phyloP scores from a whole-genome alignment of 1,140 invertebrate species.

The Yoshiicerus persimilis region DNA sequence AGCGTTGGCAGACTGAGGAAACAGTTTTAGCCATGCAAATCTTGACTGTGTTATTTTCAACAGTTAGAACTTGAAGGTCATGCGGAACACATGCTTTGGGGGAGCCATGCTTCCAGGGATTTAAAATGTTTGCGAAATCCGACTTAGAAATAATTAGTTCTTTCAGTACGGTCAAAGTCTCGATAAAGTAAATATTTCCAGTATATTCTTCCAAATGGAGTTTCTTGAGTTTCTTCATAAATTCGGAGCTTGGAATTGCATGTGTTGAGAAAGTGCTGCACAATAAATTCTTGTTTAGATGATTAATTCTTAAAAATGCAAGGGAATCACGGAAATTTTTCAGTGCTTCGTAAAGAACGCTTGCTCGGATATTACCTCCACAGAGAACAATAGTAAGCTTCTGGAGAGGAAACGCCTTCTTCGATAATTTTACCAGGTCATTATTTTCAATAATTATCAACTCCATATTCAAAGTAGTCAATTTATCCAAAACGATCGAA shows the following conservation, averaged over 20 bases:
- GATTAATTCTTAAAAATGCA: background rate
- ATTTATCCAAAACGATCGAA: background rate
- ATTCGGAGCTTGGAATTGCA: background rate
- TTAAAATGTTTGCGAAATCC: background rate
- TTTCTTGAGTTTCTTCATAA: background rate
- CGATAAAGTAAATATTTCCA: background rate
- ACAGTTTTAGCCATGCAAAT: background rate
- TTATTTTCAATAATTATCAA: background rate
- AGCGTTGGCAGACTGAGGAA: background rate
- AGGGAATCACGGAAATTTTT: background rate
- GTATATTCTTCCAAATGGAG: slow-evolving; percentile 3
- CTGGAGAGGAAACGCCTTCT: background rate
- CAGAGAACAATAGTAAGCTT: background rate
- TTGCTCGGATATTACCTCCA: background rate
- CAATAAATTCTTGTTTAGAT: background rate
- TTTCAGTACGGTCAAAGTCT: background rate
- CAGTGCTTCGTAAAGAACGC: background rate
- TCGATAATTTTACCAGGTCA: background rate
- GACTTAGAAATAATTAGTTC: background rate
- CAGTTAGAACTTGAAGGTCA: background rate
- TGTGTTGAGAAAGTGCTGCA: background rate
- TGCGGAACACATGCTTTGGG: background rate
- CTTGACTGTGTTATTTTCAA: background rate
- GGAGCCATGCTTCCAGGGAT: background rate
- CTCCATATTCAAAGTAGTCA: background rate